phyloP scores from a whole-genome alignment of 1,140 invertebrate genomes.

The Sycophila sp. region DNA sequence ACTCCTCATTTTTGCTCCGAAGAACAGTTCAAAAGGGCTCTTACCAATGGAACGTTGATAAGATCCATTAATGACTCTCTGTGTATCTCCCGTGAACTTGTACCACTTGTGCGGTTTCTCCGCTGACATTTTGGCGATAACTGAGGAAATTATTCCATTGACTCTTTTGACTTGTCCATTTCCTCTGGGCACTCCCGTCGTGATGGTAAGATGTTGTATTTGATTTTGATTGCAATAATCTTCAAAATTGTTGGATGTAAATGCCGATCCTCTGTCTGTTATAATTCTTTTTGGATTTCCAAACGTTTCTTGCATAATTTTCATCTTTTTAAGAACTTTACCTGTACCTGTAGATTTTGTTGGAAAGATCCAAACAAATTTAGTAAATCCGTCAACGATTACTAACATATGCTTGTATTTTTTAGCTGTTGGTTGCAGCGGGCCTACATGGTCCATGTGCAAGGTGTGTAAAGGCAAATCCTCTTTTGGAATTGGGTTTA shows the following conservation, averaged over 20 bases:
- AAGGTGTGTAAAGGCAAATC: constrained; percentile 45
- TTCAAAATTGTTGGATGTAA: constrained; percentile 49
- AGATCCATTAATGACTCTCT: constrained; percentile 52
- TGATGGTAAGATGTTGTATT: constrained; percentile 45
- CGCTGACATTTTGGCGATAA: constrained; percentile 49
- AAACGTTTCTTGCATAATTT: constrained; percentile 40
- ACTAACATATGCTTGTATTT: constrained; percentile 45
- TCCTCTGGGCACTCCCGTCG: constrained; percentile 44
- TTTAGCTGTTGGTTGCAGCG: constrained; percentile 43
- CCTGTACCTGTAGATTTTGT: constrained; percentile 39
- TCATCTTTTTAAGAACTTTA: constrained; percentile 40
- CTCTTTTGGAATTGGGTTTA: constrained; percentile 46
- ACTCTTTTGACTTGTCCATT: constrained; percentile 39
- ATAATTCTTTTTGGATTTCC: constrained; percentile 45
- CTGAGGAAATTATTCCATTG: constrained; percentile 39
- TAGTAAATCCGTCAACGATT: constrained; percentile 50
- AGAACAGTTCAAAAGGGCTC: constrained; percentile 54
- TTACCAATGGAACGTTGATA: constrained; percentile 48
- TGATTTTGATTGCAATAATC: constrained; percentile 42
- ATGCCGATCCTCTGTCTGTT: constrained; percentile 46
- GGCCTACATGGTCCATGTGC: constrained; percentile 51
- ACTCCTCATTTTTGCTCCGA: constrained; percentile 7
- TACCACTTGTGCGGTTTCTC: constrained; percentile 45
- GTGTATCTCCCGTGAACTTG: constrained; percentile 44
- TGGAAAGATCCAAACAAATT: constrained; percentile 45